Conservation (phyloP, 2,113 vertebrate genomes). For the Sturnira hondurensis region DNA sequence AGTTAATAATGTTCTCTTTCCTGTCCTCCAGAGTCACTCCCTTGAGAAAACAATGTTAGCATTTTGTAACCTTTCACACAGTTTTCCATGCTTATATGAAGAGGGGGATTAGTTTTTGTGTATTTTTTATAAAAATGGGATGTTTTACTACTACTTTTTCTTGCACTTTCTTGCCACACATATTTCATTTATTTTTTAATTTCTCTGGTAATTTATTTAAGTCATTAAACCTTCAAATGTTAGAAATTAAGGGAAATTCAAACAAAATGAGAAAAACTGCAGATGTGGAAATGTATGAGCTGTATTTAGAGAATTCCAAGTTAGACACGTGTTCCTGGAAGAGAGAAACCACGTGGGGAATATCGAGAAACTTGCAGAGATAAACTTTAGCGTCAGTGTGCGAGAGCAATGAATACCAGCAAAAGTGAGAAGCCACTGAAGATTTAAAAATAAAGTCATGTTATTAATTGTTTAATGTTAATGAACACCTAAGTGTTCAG, state of each 20-base stretch:
- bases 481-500: neutral
- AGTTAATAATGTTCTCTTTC: neutral
- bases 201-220: neutral
- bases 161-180: neutral
- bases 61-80: neutral
- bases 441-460: neutral
- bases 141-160: neutral
- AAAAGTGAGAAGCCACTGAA: neutral
- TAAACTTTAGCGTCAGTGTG: neutral
- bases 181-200: neutral
- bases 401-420: neutral
- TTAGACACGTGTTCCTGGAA: neutral
- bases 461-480: neutral
- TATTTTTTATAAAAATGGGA: neutral
- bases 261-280: neutral
- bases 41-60: neutral
- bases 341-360: neutral
- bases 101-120: neutral
- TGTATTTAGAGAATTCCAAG: neutral
- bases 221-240: neutral
- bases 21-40: neutral
- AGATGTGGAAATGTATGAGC: neutral
- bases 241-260: constrained; percentile 3
- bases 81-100: neutral
- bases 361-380: neutral